A percentile compares a stretch with the other conserved stretches of the same genome.
Conservation (phyloP, 2,113 vertebrate genomes). For the Regulus satrapa region DNA sequence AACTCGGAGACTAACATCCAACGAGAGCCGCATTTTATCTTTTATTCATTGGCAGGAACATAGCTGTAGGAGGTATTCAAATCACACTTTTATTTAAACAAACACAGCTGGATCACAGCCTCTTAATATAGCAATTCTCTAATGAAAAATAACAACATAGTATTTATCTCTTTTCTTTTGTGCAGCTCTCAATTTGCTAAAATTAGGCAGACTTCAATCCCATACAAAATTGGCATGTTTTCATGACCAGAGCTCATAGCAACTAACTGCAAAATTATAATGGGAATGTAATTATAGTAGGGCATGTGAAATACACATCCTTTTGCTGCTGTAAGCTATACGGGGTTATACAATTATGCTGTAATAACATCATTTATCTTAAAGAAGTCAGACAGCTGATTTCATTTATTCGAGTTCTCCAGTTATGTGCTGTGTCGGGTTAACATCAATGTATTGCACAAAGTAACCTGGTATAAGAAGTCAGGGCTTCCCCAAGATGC, state of each 20-base stretch:
- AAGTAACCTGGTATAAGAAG: slow-evolving; percentile 20
- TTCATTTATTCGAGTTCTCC: slow-evolving; percentile 72
- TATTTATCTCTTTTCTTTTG: slow-evolving; percentile 84
- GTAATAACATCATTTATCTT: slow-evolving; percentile 78
- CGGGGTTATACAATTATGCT: slow-evolving; percentile 75
- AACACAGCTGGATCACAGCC: slow-evolving; percentile 85
- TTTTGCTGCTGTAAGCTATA: slow-evolving; percentile 77
- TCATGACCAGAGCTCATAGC: slow-evolving; percentile 81
- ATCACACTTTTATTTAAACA: slow-evolving; percentile 88
- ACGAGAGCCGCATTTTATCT: slow-evolving; percentile 75
- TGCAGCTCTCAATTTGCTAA: slow-evolving; percentile 83
- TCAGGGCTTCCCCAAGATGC: neutral
- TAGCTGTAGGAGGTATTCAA: slow-evolving; percentile 86
- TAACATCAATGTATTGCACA: slow-evolving; percentile 50
- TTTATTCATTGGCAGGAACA: slow-evolving; percentile 83
- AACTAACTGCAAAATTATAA: slow-evolving; percentile 85
- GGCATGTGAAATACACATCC: slow-evolving; percentile 79
- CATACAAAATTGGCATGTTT: slow-evolving; percentile 81
- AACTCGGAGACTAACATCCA: slow-evolving; percentile 74
- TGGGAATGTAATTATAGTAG: slow-evolving; percentile 78
- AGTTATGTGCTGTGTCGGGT: slow-evolving; percentile 63
- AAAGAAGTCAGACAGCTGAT: slow-evolving; percentile 74
- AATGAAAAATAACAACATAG: slow-evolving; percentile 85
- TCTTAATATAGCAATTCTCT: slow-evolving; percentile 85
- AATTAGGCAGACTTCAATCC: slow-evolving; percentile 83